Percentiles rank a stretch among this genome's conserved stretches.
Conservation (phyloP, 1,140 invertebrate species). For the Schlechtendalia chinensis region DNA sequence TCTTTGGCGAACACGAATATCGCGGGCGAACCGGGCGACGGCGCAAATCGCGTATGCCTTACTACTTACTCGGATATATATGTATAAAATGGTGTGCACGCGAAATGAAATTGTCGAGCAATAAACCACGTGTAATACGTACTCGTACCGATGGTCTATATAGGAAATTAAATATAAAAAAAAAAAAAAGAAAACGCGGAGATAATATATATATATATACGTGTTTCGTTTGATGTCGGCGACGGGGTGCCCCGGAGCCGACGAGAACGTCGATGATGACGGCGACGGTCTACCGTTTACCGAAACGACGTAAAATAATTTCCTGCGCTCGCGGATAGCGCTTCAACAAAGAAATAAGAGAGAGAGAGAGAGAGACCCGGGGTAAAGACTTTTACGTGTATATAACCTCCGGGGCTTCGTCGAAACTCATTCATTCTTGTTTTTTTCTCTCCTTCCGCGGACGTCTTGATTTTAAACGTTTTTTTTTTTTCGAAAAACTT, state of each 20-base stretch:
- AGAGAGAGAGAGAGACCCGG: not conserved
- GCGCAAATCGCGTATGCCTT: too few relatives aligned
- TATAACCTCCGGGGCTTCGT: not conserved
- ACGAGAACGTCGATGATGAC: not conserved
- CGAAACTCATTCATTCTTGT: slow-evolving; percentile 31
- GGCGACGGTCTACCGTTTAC: slow-evolving; percentile 35
- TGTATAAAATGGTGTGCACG: too few relatives aligned
- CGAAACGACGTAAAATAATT: slow-evolving; percentile 43
- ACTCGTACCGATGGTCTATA: slow-evolving; percentile 7
- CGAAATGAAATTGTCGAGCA: slow-evolving; percentile 13
- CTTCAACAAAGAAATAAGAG: not conserved
- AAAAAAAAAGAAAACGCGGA: too few relatives aligned
- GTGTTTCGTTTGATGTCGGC: slow-evolving; percentile 35
- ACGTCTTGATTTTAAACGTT: slow-evolving; percentile 35
- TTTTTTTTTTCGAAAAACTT: not conserved
- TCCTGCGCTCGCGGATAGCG: slow-evolving; percentile 31
- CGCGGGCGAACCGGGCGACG: too few relatives aligned
- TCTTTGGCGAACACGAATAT: too few relatives aligned
- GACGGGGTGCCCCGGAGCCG: not conserved
- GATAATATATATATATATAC: not conserved
- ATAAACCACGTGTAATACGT: slow-evolving; percentile 2
- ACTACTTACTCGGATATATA: too few relatives aligned
- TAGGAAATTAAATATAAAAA: too few relatives aligned
- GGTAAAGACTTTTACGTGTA: not conserved
- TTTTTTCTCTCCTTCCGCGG: not conserved